Evolutionary conservation across 1,140 invertebrate genomes (phyloP).

Genomic region (Diploscapter pachys): DNA sequence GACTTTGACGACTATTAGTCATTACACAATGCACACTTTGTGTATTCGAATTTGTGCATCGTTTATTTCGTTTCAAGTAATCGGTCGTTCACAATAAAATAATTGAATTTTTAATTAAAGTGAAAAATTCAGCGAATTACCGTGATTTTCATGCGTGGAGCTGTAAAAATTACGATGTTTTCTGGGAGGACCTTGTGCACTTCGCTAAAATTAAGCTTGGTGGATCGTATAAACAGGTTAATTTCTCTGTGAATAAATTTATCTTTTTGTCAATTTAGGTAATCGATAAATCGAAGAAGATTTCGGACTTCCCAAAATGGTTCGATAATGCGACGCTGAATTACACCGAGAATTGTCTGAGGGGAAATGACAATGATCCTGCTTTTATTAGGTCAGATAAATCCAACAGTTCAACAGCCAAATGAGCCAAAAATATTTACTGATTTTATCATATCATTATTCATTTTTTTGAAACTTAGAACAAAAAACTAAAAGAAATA

Average conservation of each 20-base stretch:
- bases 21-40: neutral
- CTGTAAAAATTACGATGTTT: constrained; percentile 61
- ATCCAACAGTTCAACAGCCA: neutral
- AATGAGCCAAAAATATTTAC: too few relatives aligned
- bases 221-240: constrained; percentile 58
- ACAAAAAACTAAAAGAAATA: constrained; percentile 46
- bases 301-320: constrained; percentile 63
- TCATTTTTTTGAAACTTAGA: constrained; percentile 59
- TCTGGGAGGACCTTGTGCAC: constrained; percentile 63
- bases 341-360: constrained; percentile 64
- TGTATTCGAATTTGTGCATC: neutral
- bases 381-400: constrained; percentile 63
- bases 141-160: constrained; percentile 63
- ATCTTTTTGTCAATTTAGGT: constrained; percentile 43
- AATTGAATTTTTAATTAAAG: too few relatives aligned
- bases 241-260: constrained; percentile 16
- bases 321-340: constrained; percentile 61
- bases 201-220: constrained; percentile 60
- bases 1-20: neutral
- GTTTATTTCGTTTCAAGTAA: neutral
- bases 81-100: neutral
- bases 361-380: constrained; percentile 57
- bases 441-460: constrained; percentile 28
- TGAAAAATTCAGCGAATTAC: constrained; percentile 59
- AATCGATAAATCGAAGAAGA: constrained; percentile 59